Evolutionary conservation across 2,888 invertebrate species (phyloP), one percentile per base, ranked within the genome.

Genomic region (Catotricha subobsoleta): DNA sequence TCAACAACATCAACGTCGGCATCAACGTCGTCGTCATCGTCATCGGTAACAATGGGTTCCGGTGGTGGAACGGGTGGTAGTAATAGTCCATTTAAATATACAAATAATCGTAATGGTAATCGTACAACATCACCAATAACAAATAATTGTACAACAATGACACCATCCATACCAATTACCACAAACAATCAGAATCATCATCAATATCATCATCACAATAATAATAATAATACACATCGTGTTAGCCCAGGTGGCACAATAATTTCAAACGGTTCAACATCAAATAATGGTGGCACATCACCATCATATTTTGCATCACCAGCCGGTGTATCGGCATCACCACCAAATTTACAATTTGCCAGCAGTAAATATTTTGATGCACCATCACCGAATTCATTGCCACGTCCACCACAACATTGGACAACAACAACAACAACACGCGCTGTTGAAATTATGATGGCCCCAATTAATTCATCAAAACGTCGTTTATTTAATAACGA

Each of bases 361-460:
- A 81, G 76, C 55, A 78, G 81, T 57, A 83, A 82, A 61, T 84
- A 82, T 67, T 80, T 80, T 54, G 80, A 80, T 50, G 78, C 84
- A 42, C 84, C 84, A 39, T 73, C 80, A 43, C 80, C 84, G 34
- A 73, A 74, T 51, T 75, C 76, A 47, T 65, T 84, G 54, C 84
- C 84, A 44, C 79, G 76, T 57, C 84, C 84, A 52, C 84, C 84
- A 44, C 70, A 71, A 48, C 80, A 79, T 62, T 86, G 84, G 84
- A 71, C 74, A 60, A 50, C 56, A 13, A 29, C 19, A 10, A 21
- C 19, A 31, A 33, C 29, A 10, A 29, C 9, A 29, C 5, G 7
- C 12, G 9, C n/a, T 2, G 10, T 2, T 10, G 12, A 20, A 20
- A 13, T 34, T 20, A 21, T 48, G 43, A 42, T 36, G 40, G 31